Evolutionary conservation across 92 coral and sea anemone species (phyloP).

Genomic region (Bergia sp.): DNA sequence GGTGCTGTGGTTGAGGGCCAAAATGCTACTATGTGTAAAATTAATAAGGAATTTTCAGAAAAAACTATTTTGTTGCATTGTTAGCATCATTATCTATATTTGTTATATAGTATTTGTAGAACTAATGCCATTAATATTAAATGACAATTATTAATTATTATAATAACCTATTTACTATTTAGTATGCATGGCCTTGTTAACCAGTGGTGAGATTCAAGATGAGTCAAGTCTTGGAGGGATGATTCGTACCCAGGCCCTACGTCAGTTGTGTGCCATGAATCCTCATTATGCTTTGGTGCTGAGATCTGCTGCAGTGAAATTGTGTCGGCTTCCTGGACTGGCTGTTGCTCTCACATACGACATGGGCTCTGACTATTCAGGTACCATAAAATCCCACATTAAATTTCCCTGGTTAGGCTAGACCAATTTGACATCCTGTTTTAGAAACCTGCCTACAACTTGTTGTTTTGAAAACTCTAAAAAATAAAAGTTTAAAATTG

Average conservation of each 20-base stretch:
- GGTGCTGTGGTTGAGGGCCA: too few species aligned
- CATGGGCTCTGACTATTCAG: slow-evolving; percentile 63
- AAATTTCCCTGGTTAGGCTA: too few species aligned
- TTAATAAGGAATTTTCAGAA: too few species aligned
- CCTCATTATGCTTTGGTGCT: slow-evolving; percentile 85
- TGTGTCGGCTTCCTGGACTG: slow-evolving; percentile 92
- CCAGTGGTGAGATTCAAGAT: slow-evolving; percentile 83
- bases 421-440: too few species aligned
- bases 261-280: slow-evolving; percentile 92
- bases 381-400: background rate
- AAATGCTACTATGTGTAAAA: too few species aligned
- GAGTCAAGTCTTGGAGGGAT: slow-evolving; percentile 82
- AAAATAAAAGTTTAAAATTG: too few species aligned
- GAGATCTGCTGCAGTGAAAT: slow-evolving; percentile 80
- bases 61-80: too few species aligned
- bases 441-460: too few species aligned
- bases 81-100: too few species aligned
- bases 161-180: background rate
- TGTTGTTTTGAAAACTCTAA: too few species aligned
- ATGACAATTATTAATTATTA: background rate
- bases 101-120: too few species aligned
- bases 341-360: slow-evolving; percentile 94
- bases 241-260: slow-evolving; percentile 80
- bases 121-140: too few species aligned
- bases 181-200: slow-evolving; percentile 80